Evolutionary conservation across 2,797 vertebrate genomes (phyloP), one percentile per base, ranked within the genome.

Genomic region (Sebastiscus albofasciatus): DNA sequence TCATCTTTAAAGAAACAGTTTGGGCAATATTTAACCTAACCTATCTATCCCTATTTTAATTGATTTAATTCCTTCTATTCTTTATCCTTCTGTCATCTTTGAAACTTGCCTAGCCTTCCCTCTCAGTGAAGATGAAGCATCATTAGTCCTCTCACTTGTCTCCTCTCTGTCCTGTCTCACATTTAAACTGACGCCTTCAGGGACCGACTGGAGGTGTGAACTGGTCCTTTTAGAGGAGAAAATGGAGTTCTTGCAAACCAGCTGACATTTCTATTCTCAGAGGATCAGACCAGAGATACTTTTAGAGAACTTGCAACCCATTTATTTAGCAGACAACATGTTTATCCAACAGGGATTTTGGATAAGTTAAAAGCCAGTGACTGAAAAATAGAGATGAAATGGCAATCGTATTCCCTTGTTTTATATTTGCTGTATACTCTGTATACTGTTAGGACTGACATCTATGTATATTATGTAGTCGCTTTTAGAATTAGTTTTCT

Each of bases 201-300:
- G 86, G 86, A 82, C 36, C 6, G 2, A 62, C 79, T 59, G 65
- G 62, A 83, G 82, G 83, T 89, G 89, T 76, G 77, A 91, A 81
- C 66, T 13, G 69, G 36, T 62, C 77, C 73, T 91, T 85, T 88
- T 66, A 89, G 73, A 77, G 69, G 62, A 80, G 75, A 83, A 82
- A 88, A 90, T 87, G 73, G 72, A 83, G 69, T 89, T 77, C 73
- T 74, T 81, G 66, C 64, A 77, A 74, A 81, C 27, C 71, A 39
- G 77, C 79, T 81, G 81, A 77, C 80, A 77, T 89, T 80, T 80
- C 56, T 80, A 85, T 79, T 82, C 77, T 84, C 83, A 1, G 7
- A 58, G 79, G 87, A 77, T 56, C 36, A 29, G 18, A 59, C 64
- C 33, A 16, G 49, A 54, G 46, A 77, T 26, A 70, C 83, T 56